Percentiles rank a stretch among this genome's conserved stretches.
These are phyloP conservation scores for Delphinapterus leucas DNA, from an alignment of 2,113 vertebrate species.

Conservation along the genomic window DNA sequence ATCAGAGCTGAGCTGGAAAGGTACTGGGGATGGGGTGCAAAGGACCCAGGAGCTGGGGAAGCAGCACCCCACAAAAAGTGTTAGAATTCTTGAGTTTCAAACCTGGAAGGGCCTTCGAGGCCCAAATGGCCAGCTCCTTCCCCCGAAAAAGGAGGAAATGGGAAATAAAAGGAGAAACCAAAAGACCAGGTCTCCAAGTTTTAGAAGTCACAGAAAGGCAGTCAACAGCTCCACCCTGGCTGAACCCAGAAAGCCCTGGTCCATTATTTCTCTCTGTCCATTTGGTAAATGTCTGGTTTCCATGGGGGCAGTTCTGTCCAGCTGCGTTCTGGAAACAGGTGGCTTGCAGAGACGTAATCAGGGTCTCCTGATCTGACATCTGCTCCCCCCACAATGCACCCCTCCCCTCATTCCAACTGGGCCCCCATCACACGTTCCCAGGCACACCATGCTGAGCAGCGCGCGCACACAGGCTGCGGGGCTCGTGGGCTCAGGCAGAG, in stretches of 20 bases:
- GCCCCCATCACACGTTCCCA: background rate
- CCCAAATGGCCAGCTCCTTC: background rate
- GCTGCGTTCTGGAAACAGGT: constrained; percentile 19
- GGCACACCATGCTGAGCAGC: background rate
- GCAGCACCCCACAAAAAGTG: rapidly evolving
- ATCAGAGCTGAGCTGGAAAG: background rate
- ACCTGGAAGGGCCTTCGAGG: background rate
- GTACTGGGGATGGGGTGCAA: background rate
- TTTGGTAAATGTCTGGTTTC: background rate
- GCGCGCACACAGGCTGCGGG: background rate
- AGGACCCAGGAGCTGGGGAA: background rate
- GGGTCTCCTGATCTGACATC: background rate
- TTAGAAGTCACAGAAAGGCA: background rate
- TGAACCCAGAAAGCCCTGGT: background rate
- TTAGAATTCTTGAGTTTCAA: background rate
- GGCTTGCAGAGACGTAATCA: background rate
- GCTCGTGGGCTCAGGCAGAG: background rate
- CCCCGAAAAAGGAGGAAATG: constrained; percentile 17
- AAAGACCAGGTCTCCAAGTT: background rate
- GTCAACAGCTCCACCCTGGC: background rate
- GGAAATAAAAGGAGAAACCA: background rate
- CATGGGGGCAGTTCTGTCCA: background rate
- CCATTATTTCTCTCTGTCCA: background rate
- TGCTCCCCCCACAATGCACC: background rate
- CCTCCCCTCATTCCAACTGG: background rate